phyloP scores from a whole-genome alignment of 2,797 vertebrate species.

The Scleropages formosus region DNA sequence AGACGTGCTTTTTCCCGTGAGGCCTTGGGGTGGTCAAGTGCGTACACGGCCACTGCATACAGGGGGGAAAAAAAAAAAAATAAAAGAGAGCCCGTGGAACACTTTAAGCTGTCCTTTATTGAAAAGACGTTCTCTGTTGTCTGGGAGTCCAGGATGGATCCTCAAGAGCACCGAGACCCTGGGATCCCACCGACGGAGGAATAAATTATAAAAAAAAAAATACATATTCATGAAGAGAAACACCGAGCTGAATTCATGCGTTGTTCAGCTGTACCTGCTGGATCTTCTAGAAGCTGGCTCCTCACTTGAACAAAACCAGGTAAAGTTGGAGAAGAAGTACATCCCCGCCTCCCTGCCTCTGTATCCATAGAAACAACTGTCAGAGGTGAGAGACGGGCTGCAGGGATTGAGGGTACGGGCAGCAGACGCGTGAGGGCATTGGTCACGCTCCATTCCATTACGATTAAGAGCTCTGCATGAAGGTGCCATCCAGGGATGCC shows the following conservation, averaged over 20 bases:
- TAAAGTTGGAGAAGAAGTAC: not conserved
- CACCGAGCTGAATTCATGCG: not conserved
- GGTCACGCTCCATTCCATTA: too few species aligned
- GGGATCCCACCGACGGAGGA: too few species aligned
- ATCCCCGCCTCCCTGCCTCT: not conserved
- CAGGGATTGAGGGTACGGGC: not conserved
- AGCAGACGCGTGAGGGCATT: too few species aligned
- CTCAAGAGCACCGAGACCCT: too few species aligned
- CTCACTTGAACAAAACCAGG: not conserved
- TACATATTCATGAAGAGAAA: not conserved
- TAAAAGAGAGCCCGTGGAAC: too few species aligned
- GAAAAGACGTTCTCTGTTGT: too few species aligned
- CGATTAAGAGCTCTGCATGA: too few species aligned
- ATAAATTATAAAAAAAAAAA: too few species aligned
- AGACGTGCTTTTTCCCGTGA: not conserved
- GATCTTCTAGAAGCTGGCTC: not conserved
- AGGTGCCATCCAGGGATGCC: too few species aligned
- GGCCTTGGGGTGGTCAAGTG: not conserved
- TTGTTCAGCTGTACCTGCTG: not conserved
- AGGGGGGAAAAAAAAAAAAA: not conserved
- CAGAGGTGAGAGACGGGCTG: constrained; percentile 15
- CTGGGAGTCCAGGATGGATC: too few species aligned
- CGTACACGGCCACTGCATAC: not conserved
- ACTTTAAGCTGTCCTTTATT: too few species aligned
- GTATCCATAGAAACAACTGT: constrained; percentile 24